phyloP scores from a whole-genome alignment of 2,113 vertebrate species.

The Corvus moneduloides region DNA sequence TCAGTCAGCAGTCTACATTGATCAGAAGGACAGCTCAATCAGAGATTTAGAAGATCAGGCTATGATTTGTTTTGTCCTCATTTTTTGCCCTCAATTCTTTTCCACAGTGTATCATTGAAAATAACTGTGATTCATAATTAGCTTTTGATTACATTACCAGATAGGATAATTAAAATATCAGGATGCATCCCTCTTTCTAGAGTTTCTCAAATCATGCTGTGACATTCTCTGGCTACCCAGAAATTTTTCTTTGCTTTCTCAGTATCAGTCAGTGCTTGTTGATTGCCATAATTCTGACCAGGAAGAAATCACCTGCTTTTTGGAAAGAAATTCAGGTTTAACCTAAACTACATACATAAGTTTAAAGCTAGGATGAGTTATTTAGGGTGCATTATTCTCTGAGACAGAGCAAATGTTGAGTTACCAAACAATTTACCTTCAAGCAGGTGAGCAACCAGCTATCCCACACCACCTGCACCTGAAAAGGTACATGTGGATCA shows the following conservation, averaged over 20 bases:
- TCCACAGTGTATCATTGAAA: not conserved
- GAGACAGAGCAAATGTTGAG: not conserved
- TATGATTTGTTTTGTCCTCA: not conserved
- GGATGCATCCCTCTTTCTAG: not conserved
- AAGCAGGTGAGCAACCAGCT: not conserved
- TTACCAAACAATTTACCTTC: not conserved
- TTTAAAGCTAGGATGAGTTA: not conserved
- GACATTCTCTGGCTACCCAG: not conserved
- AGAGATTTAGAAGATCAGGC: not conserved
- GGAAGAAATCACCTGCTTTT: not conserved
- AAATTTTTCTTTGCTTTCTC: not conserved
- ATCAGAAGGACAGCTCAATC: slow-evolving; percentile 14
- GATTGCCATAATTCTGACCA: not conserved
- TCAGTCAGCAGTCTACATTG: not conserved
- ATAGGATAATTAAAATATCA: slow-evolving; percentile 30
- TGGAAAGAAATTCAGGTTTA: not conserved
- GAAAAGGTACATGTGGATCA: not conserved
- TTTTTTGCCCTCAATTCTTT: not conserved
- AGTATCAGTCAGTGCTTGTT: not conserved
- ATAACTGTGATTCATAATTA: slow-evolving; percentile 27
- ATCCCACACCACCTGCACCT: not conserved
- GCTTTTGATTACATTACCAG: slow-evolving; percentile 40
- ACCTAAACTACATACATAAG: not conserved
- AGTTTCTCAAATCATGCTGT: not conserved
- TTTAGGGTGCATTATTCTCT: not conserved